These are phyloP conservation scores for Aphis craccivora DNA, from an alignment of 1,140 invertebrate species.

Conservation along the genomic window DNA sequence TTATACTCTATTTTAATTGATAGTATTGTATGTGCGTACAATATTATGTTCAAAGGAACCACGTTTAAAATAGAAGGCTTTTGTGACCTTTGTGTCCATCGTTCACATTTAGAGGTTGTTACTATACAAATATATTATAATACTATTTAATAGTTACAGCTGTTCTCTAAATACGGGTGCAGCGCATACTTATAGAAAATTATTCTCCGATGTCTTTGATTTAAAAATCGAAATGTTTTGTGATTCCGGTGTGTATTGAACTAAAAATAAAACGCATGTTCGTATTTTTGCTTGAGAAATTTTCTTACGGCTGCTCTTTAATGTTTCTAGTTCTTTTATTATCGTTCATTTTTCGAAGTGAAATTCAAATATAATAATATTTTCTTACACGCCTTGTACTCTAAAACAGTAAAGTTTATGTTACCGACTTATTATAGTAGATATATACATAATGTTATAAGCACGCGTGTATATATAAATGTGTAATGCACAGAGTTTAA, in stretches of 20 bases:
- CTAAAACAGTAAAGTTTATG: not conserved
- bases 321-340: not conserved
- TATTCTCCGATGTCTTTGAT: not conserved
- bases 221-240: not conserved
- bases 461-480: not conserved
- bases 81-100: not conserved
- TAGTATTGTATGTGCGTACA: not conserved
- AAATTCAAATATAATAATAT: not conserved
- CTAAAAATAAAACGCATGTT: not conserved
- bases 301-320: not conserved
- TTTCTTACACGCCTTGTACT: not conserved
- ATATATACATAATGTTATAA: not conserved
- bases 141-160: not conserved
- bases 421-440: not conserved
- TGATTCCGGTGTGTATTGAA: not conserved
- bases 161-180: not conserved
- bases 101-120: not conserved
- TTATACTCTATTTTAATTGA: no score
- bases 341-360: not conserved
- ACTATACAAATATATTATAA: not conserved
- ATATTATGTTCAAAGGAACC: not conserved
- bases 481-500: not conserved
- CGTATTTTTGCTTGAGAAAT: not conserved
- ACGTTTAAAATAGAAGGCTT: not conserved
- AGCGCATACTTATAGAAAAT: not conserved